Evolutionary conservation across 2,888 invertebrate genomes (phyloP).

Genomic region (Lasioglossum pauxillum): DNA sequence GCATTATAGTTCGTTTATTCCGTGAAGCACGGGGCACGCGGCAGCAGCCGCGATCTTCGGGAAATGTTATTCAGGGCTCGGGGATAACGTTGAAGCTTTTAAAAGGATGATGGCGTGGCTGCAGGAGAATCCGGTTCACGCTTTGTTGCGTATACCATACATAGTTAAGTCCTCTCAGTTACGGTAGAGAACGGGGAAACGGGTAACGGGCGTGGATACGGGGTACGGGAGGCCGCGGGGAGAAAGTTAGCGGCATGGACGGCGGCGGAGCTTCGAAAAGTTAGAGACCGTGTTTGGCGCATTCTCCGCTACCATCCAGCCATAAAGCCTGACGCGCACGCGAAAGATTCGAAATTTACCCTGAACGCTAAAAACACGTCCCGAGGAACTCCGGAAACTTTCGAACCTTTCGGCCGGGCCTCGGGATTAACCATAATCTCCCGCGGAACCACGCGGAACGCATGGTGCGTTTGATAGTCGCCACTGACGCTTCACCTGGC

Average conservation of each 20-base stretch:
- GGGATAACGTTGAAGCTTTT: background rate
- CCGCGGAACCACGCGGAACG: background rate
- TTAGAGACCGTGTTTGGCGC: slow-evolving; percentile 23
- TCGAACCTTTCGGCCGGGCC: background rate
- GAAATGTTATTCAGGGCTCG: background rate
- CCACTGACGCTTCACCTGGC: background rate
- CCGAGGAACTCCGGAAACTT: slow-evolving; percentile 8
- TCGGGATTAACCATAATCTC: background rate
- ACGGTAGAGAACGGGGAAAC: background rate
- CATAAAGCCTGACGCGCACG: slow-evolving; percentile 24
- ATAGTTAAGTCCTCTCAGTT: slow-evolving; percentile 31
- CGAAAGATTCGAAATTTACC: slow-evolving; percentile 33
- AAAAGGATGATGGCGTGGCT: background rate
- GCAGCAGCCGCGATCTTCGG: background rate
- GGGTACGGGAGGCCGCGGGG: background rate
- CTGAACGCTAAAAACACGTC: slow-evolving; percentile 29
- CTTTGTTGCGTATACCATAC: slow-evolving; percentile 24
- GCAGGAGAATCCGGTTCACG: slow-evolving; percentile 11
- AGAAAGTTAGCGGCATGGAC: slow-evolving; percentile 31
- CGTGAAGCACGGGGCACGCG: background rate
- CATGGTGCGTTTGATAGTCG: background rate
- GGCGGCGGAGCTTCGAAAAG: slow-evolving; percentile 37
- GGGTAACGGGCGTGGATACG: background rate
- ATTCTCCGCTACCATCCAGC: slow-evolving; percentile 19
- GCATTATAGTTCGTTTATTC: background rate